These are phyloP conservation scores for Dasypogon diadema DNA, from an alignment of 2,888 invertebrate genomes.

Conservation along the genomic window DNA sequence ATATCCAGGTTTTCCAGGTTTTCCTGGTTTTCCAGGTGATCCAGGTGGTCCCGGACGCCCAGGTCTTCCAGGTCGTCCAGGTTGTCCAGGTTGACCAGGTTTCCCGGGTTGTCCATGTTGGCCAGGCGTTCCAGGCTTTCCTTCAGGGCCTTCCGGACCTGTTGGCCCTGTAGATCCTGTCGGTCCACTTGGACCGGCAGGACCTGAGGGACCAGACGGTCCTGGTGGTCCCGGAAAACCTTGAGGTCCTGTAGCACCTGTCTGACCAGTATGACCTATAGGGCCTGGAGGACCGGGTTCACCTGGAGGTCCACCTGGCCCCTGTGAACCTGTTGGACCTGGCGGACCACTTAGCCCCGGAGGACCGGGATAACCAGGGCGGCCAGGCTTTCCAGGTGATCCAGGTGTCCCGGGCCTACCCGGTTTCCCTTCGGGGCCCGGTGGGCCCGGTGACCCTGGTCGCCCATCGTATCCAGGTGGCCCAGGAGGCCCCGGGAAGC, in stretches of 20 bases:
- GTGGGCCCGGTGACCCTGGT: slow-evolving; percentile 71
- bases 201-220: slow-evolving; percentile 66
- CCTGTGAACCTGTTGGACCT: slow-evolving; percentile 71
- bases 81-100: slow-evolving; percentile 35
- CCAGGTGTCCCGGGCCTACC: slow-evolving; percentile 73
- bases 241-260: slow-evolving; percentile 81
- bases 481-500: slow-evolving; percentile 77
- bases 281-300: slow-evolving; percentile 79
- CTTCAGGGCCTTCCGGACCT: slow-evolving; percentile 54
- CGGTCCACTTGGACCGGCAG: slow-evolving; percentile 60
- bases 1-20: slow-evolving; percentile 37
- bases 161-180: slow-evolving; percentile 73
- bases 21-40: slow-evolving; percentile 43
- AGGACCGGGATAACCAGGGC: slow-evolving; percentile 10
- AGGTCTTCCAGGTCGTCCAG: slow-evolving; percentile 16
- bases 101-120: slow-evolving; percentile 45
- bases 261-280: slow-evolving; percentile 75
- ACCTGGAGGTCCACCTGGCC: slow-evolving; percentile 79
- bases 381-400: slow-evolving; percentile 55
- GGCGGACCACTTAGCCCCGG: slow-evolving; percentile 16
- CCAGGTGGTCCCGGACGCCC: slow-evolving; percentile 48
- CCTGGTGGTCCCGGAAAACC: slow-evolving; percentile 82
- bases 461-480: slow-evolving; percentile 72
- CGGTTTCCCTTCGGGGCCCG: slow-evolving; percentile 70
- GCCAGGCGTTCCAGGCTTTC: slow-evolving; percentile 55